Evolutionary conservation across 2,113 vertebrate genomes (phyloP).

Genomic region (Candoia aspera): DNA sequence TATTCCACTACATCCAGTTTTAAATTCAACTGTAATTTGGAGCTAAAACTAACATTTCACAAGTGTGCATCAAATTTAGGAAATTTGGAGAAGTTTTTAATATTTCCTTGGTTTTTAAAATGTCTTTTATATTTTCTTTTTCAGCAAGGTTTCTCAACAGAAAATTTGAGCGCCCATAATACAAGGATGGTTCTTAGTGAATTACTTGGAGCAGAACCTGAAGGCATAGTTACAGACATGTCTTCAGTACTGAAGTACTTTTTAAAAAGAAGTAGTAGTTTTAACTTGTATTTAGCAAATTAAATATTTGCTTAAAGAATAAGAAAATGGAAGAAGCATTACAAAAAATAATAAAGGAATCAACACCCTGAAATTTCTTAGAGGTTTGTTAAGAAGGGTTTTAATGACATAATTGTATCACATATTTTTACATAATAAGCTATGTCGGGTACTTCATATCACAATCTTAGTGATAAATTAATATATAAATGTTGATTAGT

Average conservation of each 20-base stretch:
- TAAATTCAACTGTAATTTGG: neutral
- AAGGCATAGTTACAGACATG: neutral
- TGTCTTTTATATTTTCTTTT: neutral
- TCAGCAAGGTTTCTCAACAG: neutral
- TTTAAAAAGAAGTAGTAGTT: neutral
- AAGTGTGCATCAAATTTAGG: neutral
- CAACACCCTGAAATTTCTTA: neutral
- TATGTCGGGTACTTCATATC: neutral
- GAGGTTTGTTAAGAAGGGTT: neutral
- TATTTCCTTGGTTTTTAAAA: neutral
- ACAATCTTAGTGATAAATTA: neutral
- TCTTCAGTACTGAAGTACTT: neutral
- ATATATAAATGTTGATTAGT: neutral
- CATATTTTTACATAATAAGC: neutral
- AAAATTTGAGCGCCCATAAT: neutral
- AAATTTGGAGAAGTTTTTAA: neutral
- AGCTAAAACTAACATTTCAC: neutral
- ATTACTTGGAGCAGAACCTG: neutral
- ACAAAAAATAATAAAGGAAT: neutral
- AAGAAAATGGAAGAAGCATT: neutral
- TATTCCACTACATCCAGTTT: neutral
- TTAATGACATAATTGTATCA: neutral
- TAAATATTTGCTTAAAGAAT: neutral
- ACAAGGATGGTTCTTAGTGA: neutral
- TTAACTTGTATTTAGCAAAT: neutral